Conservation (phyloP, 2,888 invertebrate species). For the Epinotia brunnichana region DNA sequence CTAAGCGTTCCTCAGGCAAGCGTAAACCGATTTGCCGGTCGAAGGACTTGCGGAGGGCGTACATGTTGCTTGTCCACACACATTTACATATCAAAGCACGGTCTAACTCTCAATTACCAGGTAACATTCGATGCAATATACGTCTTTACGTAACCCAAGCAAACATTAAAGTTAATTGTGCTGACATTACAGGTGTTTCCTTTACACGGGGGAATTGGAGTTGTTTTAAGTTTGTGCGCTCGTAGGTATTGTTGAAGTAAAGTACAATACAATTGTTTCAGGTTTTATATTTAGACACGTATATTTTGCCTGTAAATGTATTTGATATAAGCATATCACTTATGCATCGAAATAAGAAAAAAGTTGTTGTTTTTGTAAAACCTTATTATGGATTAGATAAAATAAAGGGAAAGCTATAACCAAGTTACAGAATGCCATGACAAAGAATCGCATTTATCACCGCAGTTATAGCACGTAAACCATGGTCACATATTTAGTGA, state of each 20-base stretch:
- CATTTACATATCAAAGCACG: slow-evolving; percentile 79
- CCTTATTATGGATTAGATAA: background rate
- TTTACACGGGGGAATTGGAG: slow-evolving; percentile 1
- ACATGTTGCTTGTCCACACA: slow-evolving; percentile 70
- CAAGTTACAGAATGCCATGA: too few species aligned
- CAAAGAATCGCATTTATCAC: background rate
- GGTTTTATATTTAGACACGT: background rate
- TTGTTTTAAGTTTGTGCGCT: slow-evolving; percentile 10
- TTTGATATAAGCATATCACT: too few species aligned
- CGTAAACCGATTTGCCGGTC: slow-evolving; percentile 41
- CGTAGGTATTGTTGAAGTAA: slow-evolving; percentile 4
- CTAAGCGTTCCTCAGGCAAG: slow-evolving; percentile 30
- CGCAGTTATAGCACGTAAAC: too few species aligned
- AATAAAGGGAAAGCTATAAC: too few species aligned
- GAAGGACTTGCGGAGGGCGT: slow-evolving; percentile 46
- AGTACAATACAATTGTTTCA: background rate
- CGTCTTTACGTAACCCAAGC: slow-evolving; percentile 34
- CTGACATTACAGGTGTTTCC: slow-evolving; percentile 26
- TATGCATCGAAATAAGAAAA: too few species aligned
- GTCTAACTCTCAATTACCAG: slow-evolving; percentile 71
- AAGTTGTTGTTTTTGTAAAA: background rate
- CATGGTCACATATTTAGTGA: too few species aligned
- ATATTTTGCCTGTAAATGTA: too few species aligned
- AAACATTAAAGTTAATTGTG: slow-evolving; percentile 40
- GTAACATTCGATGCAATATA: slow-evolving; percentile 44